Base-by-base conservation (phyloP, 2,797 vertebrate species). In the Toxotes lorentzi region DNA sequence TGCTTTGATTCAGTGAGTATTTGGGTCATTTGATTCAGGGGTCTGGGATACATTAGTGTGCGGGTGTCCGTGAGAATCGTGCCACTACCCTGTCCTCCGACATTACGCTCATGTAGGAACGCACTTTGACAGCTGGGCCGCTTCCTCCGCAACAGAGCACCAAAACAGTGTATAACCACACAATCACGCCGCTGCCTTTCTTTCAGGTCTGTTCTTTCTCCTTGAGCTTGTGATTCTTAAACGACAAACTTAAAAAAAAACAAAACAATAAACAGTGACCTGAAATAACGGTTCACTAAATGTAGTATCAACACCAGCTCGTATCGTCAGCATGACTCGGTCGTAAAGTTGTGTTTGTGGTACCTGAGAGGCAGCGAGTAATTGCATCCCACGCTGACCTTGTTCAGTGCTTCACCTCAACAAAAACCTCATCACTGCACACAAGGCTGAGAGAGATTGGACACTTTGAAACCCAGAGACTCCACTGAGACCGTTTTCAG, bases 1-100 rank as follows among this genome's bases (percentile, higher is more conserved):
- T 40, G 85, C 78, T 73, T 82, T 60, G 80, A 91, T 87, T 92
- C 89, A 87, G n/a, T 88, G 87, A 82, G 79, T 90, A 92, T 94
- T 82, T 93, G 87, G 93, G 93, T 92, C 91, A 89, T 90, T 91
- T 88, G 88, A 93, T 92, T 68, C 80, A 75, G 83, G 88, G 83
- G 90, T 90, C 84, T 91, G 92, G 87, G 91, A 85, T 83, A 66
- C 87, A 89, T 93, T 89, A 92, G 91, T 62, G 89, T 34, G 89
- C 81, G 87, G 89, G 89, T 90, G 88, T 91, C 88, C 27, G 84
- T 88, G 92, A 91, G 89, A 91, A 88, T 89, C 89, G 81, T 45
- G 65, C 88, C 79, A 72, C 88, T 72, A 87, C 81, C 82, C 81
- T 78, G 88, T 92, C 93, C 86, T 81, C 76, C 0, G 81, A 85